Base-by-base conservation (phyloP, 2,888 invertebrate species). In the Campoletis raptor region DNA sequence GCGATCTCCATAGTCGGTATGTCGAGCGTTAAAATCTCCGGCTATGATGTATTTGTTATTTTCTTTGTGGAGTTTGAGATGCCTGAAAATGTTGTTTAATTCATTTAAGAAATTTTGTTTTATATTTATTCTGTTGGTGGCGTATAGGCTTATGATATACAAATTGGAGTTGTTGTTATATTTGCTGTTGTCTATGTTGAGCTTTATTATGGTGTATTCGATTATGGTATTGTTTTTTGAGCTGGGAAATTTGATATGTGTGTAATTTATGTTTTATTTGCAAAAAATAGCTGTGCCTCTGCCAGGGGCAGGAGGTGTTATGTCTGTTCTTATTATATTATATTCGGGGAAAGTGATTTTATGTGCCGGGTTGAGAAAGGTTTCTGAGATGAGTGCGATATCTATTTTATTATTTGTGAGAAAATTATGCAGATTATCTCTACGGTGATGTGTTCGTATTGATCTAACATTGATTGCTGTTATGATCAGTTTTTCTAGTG, bases 201-300 rank as follows among this genome's bases (percentile, higher is more conserved):
- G 1, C 77, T 85, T 79, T 18, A 89, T 88, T 2, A 81, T 87
- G 0, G 87, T 80, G 10, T 73, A 78, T 85, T 89, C 88, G 4
- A 84, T 2, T 18, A 72, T 66, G 7, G 52, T 76, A 2, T 76
- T 61, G 7, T 85, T 77, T 0, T 12, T 15, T 9, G 69, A 76
- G n/a, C 21, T 24, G 18, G 57, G 70, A 74, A 77, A 40, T 3
- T 77, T 69, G 1, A 85, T 77, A 18, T 72, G 73, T 76, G 83
- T 80, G 36, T 21, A 88, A 61, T 86, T 84, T 9, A 87, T 67
- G 0, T 76, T n/a, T 70, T 88, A 88, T 82, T 85, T 88, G 18
- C 85, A 83, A 6, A 89, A 4, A 9, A 88, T 88, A 45, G 88
- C 89, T n/a, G 89, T 88, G 0, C 88, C 89, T 3, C 89, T 88